Evolutionary conservation across 2,888 invertebrate genomes (phyloP), one percentile per base, ranked within the genome.

Genomic region (Caenorhabditis sp.): DNA sequence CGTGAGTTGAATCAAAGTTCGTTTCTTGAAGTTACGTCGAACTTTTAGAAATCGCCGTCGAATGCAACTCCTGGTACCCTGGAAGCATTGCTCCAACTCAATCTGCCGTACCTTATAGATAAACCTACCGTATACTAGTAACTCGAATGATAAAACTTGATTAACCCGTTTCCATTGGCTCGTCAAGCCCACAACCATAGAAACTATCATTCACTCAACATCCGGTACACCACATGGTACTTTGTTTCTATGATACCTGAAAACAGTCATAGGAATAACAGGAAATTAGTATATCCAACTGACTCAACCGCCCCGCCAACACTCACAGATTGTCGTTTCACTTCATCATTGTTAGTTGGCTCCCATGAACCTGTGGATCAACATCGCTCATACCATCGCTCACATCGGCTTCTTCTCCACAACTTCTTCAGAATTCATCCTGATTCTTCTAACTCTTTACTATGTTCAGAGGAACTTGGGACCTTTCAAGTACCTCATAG

Each of bases 351-450:
- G n/a, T n/a, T n/a, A n/a, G n/a, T n/a, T n/a, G n/a, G n/a, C n/a
- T n/a, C n/a, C n/a, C n/a, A n/a, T n/a, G n/a, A 40, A 40, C 40
- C 6, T 40, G 11, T 40, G 40, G 40, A 40, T 40, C 40, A 40
- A 40, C 13, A 40, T 40, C 13, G 40, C 40, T 13, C 40, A 47
- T 18, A 5, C 47, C 20, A 47, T 47, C 18, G 53, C 53, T 53
- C 22, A 24, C 2, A 6, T 53, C 53, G 53, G 53, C 2, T 53
- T 53, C 53, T 53, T 24, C 26, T 24, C 53, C 22, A 53, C 53
- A 15, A 53, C 53, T 9, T 24, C 24, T 53, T 53, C 24, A 15
- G 18, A 53, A 11, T 15, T 24, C 13, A 3, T 18, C 13, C 26
- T 53, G 24, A 53, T 53, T 3, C 13, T 53, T 26, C 22, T 53